Percentiles rank a stretch among this genome's conserved stretches.
These are phyloP conservation scores for Hipposideros armiger DNA, from an alignment of 2,113 vertebrate species.

Conservation along the genomic window DNA sequence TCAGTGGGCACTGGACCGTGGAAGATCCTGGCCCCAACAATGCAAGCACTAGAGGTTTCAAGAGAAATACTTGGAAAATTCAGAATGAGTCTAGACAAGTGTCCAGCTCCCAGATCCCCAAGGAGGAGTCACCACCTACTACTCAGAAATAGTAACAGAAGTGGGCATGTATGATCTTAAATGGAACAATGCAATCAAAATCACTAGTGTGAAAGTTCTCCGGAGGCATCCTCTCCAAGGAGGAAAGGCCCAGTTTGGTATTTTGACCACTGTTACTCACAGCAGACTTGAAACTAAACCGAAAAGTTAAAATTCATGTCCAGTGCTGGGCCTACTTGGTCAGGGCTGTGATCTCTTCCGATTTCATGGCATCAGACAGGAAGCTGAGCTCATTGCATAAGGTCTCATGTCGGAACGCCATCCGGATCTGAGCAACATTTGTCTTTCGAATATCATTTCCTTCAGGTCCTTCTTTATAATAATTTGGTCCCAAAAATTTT, in stretches of 20 bases:
- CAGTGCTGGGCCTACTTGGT: slow-evolving; percentile 77
- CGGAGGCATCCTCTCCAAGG: neutral
- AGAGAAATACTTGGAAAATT: slow-evolving; percentile 57
- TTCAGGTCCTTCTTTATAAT: slow-evolving; percentile 94
- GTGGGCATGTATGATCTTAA: neutral
- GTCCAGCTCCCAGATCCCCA: slow-evolving; percentile 13
- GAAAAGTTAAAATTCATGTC: slow-evolving; percentile 67
- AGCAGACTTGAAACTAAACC: slow-evolving; percentile 60
- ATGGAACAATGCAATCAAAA: slow-evolving; percentile 46
- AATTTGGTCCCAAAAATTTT: slow-evolving; percentile 95
- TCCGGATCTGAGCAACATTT: slow-evolving; percentile 98
- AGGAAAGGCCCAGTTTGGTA: slow-evolving; percentile 45
- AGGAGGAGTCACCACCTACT: neutral
- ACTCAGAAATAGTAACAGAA: slow-evolving; percentile 54
- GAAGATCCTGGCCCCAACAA: slow-evolving; percentile 23
- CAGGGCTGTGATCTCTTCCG: slow-evolving; percentile 85
- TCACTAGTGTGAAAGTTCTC: slow-evolving; percentile 43
- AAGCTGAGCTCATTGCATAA: slow-evolving; percentile 98
- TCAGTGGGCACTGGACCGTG: neutral
- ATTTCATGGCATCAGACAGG: slow-evolving; percentile 94
- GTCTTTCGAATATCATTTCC: slow-evolving; percentile 97
- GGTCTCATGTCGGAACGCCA: slow-evolving; percentile 96
- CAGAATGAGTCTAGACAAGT: slow-evolving; percentile 53
- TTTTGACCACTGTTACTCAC: slow-evolving; percentile 56
- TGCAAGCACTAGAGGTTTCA: slow-evolving; percentile 32